Evolutionary conservation across 1,140 invertebrate species (phyloP), one percentile per base, ranked within the genome.

Genomic region (Delia radicum): DNA sequence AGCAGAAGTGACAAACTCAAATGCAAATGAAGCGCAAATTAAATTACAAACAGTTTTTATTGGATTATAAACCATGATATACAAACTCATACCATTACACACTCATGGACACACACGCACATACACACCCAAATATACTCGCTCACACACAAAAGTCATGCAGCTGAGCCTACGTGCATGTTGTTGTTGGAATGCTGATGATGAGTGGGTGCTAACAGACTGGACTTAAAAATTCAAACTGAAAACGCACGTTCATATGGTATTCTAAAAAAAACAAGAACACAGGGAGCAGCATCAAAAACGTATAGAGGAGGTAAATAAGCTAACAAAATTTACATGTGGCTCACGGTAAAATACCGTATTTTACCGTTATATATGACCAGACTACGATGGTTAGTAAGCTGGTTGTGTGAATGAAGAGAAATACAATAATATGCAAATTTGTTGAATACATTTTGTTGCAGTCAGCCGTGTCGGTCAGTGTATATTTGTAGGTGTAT

Each of bases 1-100:
- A 62, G 67, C 76, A 67, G 48, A 74, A 77, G 76, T 77, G 76
- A 77, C 76, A 74, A 61, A 77, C 74, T 77, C 73, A 77, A 77
- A 77, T 77, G 73, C 73, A 77, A 77, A 77, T 77, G 73, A 77
- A 77, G 46, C 65, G 76, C 62, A 77, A 77, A 74, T 77, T 77
- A 69, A 77, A 74, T 77, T 74, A 74, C 63, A 67, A 69, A 76
- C 76, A 77, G 65, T 69, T 74, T 77, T 77, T 77, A 77, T 77
- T 77, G 76, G 73, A 77, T 77, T 77, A 77, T 67, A 29, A 33
- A 55, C 65, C 65, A 69, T 69, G 65, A 69, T 69, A 69, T n/a
- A 67, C 63, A 67, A 67, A 18, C 26, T 67, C 15, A 29, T 29
- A 28, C n/a, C 69, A 18, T 4, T n/a, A 48, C 31, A 33, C 10